Evolutionary conservation across 2,113 vertebrate genomes (phyloP).

Genomic region (Struthidea cinerea): DNA sequence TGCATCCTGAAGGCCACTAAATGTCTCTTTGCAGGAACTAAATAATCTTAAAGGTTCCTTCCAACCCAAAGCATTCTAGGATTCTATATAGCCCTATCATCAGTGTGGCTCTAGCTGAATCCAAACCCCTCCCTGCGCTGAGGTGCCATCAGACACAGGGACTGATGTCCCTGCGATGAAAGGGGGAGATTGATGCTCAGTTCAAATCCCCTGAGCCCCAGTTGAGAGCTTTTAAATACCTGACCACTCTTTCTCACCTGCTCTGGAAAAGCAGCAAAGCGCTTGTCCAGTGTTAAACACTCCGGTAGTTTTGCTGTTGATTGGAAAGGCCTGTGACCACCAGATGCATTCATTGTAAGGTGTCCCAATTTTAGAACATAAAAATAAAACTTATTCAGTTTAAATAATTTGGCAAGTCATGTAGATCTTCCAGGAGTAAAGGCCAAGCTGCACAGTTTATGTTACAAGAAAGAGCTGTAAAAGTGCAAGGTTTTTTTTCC

Average conservation of each 20-base stretch:
- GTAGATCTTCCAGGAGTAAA: neutral
- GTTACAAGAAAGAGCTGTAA: neutral
- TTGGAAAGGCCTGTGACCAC: neutral
- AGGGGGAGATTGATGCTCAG: neutral
- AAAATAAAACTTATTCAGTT: neutral
- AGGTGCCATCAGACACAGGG: neutral
- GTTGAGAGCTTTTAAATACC: neutral
- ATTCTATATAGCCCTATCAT: neutral
- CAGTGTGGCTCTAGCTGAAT: neutral
- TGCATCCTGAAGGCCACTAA: neutral
- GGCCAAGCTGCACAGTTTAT: neutral
- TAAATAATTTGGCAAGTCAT: neutral
- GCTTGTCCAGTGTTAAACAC: neutral
- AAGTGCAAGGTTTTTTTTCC: neutral
- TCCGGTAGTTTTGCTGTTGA: neutral
- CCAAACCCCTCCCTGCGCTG: neutral
- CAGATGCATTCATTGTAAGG: neutral
- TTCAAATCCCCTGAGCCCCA: neutral
- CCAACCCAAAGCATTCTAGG: neutral
- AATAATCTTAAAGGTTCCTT: neutral
- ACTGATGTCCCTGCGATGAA: too few relatives aligned
- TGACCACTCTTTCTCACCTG: neutral
- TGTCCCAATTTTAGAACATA: neutral
- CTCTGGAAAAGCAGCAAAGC: neutral
- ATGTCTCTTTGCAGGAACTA: neutral